Evolutionary conservation across 2,888 invertebrate species (phyloP), one percentile per base, ranked within the genome.

Genomic region (Parochlus steinenii): DNA sequence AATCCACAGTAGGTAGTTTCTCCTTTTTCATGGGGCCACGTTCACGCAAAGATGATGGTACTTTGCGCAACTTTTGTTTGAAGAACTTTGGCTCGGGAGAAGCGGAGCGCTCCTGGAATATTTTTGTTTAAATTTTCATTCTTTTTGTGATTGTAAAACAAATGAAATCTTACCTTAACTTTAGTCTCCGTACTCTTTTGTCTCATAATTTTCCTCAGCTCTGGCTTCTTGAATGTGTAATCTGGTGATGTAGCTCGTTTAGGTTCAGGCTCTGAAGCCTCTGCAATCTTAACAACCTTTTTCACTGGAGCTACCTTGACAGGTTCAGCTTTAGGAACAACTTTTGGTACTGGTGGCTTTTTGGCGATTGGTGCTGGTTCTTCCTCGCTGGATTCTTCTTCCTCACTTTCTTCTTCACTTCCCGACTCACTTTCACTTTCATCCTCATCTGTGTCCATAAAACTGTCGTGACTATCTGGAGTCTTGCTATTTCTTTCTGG

Each of bases 331-430:
- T 33, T n/a, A 12, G 19, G 28, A 20, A 12, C 12, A 33, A 17
- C 22, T 2, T 10, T 29, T 0, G 61, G 55, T 20, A 55, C 52
- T 0, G 59, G 63, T 39, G 64, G 63, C 48, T 63, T 64, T 1
- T 63, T 61, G 10, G 63, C 59, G 63, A 63, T 63, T 45, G 56
- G 58, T 17, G 52, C 34, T 42, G 52, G 53, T 11, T 58, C 58
- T 38, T 38, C 33, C 4, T 38, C 34, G n/a, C 11, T 28, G 15
- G 14, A 23, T 4, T 34, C 34, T 3, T 14, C 23, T 22, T 33
- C 29, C 2, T 17, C 23, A 20, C 24, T 28, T 3, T 26, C 18
- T 14, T 22, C 29, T 5, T 8, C 10, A 14, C 23, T 24, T 12
- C 27, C 30, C 18, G 17, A 11, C 11, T 34, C 34, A 5, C n/a